phyloP scores from a whole-genome alignment of 2,113 vertebrate genomes.

The Gymnarchus niloticus region DNA sequence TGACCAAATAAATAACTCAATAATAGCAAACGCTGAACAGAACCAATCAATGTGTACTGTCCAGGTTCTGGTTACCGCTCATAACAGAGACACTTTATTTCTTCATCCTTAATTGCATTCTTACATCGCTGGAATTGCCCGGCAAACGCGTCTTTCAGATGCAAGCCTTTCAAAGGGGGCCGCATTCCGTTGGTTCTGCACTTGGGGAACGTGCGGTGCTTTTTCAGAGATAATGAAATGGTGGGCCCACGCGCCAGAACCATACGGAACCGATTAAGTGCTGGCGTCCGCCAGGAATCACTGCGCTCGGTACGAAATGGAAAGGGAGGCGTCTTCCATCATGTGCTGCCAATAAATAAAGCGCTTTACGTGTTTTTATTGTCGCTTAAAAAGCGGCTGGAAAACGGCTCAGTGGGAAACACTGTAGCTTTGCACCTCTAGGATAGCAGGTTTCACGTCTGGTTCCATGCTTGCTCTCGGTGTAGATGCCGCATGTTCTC shows the following conservation, averaged over 20 bases:
- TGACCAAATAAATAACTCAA: background rate
- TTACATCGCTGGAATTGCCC: background rate
- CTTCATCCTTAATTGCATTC: background rate
- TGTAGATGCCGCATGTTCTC: background rate
- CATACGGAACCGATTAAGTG: background rate
- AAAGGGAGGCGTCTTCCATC: background rate
- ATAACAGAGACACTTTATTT: background rate
- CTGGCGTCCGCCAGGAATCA: background rate
- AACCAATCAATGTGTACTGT: background rate
- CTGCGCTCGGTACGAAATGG: background rate
- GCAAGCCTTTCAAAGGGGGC: background rate
- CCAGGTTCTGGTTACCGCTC: background rate
- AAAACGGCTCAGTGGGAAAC: background rate
- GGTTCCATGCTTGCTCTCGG: too few relatives aligned
- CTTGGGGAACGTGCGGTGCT: background rate
- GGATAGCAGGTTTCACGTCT: too few relatives aligned
- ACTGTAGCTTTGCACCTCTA: too few relatives aligned
- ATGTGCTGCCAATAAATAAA: background rate
- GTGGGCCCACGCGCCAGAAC: background rate
- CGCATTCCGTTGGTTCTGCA: background rate
- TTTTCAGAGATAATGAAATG: conserved; percentile 1
- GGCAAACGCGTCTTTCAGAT: background rate
- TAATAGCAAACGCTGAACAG: background rate
- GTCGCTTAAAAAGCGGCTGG: background rate
- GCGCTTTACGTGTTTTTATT: background rate